These are phyloP conservation scores for Phrynosoma platyrhinos DNA, from an alignment of 2,113 vertebrate genomes.

Conservation along the genomic window DNA sequence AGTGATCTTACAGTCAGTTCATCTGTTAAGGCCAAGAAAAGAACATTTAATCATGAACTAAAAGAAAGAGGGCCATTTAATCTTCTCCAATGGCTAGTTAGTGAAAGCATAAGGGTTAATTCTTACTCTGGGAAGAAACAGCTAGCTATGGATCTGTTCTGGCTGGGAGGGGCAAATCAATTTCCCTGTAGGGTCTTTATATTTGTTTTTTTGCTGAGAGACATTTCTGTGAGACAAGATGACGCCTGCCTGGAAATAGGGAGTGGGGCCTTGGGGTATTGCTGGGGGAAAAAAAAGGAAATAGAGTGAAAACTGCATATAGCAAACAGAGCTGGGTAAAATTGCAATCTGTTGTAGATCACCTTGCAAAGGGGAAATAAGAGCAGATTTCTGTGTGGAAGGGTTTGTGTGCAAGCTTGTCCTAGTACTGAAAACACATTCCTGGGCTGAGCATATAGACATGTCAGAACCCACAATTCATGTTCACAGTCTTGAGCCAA, in stretches of 20 bases:
- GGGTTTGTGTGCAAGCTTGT: no score
- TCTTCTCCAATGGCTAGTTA: background rate
- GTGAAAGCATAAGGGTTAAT: constrained; percentile 5
- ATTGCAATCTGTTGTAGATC: background rate
- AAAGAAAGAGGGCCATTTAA: background rate
- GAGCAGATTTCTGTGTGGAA: background rate
- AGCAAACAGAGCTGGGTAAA: background rate
- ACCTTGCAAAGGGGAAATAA: background rate
- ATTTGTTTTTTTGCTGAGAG: constrained; percentile 27
- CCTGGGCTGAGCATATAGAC: no score
- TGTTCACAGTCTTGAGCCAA: no score
- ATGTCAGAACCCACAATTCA: no score
- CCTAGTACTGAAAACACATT: no score
- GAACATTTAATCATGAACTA: background rate
- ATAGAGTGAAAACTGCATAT: background rate
- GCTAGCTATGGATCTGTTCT: background rate
- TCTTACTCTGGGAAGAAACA: background rate
- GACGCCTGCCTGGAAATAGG: constrained; percentile 12
- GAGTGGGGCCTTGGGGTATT: background rate
- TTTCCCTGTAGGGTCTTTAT: constrained; percentile 24
- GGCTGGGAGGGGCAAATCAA: constrained; percentile 1
- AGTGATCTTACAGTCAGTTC: background rate
- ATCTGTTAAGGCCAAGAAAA: background rate
- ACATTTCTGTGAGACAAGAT: constrained; percentile 17
- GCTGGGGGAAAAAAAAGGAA: background rate